Percentiles rank a stretch among this genome's conserved stretches.
These are phyloP conservation scores for Leptestheria dahalacensis DNA, from an alignment of 1,140 invertebrate species.

Conservation along the genomic window DNA sequence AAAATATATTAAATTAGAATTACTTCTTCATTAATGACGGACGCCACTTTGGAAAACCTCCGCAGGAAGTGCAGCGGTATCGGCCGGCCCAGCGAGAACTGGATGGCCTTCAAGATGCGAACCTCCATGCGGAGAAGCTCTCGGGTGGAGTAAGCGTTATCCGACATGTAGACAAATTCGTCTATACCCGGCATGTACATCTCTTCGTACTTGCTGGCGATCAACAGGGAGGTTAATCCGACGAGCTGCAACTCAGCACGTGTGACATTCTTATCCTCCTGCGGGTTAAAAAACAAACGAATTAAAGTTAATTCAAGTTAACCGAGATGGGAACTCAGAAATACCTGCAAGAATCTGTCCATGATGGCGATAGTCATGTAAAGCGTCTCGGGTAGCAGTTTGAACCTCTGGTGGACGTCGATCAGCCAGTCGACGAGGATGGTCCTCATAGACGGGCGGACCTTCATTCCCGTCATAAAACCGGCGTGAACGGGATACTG, in stretches of 20 bases:
- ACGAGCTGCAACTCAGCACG: slow-evolving; percentile 69
- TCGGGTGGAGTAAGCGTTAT: slow-evolving; percentile 63
- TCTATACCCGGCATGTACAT: slow-evolving; percentile 70
- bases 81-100: slow-evolving; percentile 70
- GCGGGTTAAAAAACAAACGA: slow-evolving; percentile 16
- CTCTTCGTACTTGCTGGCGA: slow-evolving; percentile 93
- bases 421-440: slow-evolving; percentile 87
- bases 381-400: slow-evolving; percentile 75
- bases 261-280: slow-evolving; percentile 39
- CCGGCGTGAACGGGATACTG: slow-evolving; percentile 40
- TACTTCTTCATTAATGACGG: slow-evolving; percentile 30
- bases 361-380: slow-evolving; percentile 75
- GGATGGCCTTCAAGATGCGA: slow-evolving; percentile 52
- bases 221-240: slow-evolving; percentile 76
- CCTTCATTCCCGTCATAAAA: slow-evolving; percentile 41
- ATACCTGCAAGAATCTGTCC: slow-evolving; percentile 79
- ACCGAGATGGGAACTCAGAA: neutral
- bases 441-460: slow-evolving; percentile 69
- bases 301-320: neutral
- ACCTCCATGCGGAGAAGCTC: slow-evolving; percentile 76
- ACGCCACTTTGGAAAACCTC: slow-evolving; percentile 55
- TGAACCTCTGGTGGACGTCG: slow-evolving; percentile 82
- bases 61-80: slow-evolving; percentile 76
- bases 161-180: slow-evolving; percentile 89
- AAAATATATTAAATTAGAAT: slow-evolving; percentile 14